Base-by-base conservation (phyloP, 2,113 vertebrate species). In the Empidonax traillii region DNA sequence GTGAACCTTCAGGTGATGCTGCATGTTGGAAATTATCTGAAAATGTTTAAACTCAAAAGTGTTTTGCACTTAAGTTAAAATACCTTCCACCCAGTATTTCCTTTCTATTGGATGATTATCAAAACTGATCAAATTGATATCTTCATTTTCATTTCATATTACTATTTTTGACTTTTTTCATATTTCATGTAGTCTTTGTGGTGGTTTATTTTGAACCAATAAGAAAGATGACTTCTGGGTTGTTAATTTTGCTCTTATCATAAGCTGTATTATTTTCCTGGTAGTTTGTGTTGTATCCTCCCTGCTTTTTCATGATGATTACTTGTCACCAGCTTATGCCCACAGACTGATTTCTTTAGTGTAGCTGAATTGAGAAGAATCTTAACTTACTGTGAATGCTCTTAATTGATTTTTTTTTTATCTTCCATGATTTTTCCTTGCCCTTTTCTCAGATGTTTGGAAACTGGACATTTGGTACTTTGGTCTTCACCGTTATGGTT, bases 401-500 rank as follows among this genome's bases (percentile, higher is more conserved):
- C 52, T 56, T 52, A 71, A 87, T 41, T 86, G 35, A 49, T 49
- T 84, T 23, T 5, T 58, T 59, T 92, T 73, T 68, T 62, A 19
- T 18, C 49, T 94, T 39, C 39, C 28, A 30, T 92, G 24, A 37
- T 89, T 84, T 90, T 65, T 89, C 53, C 76, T 75, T 93, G 35
- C 72, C 3, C 0, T 85, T 90, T 95, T 35, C 95, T n/a, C 91
- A 99, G 99, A 99, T 99, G 99, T 99, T 99, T 98, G 99, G 99
- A 68, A 99, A 99, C 98, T 99, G 99, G 99, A 99, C 99, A 2
- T 99, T 99, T 97, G 99, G 99, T 92, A 99, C 99, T 15, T 97
- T 99, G 97, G 99, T 99, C 88, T 99, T 99, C 96, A 99, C 99
- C 10, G 99, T 99, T 77, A 99, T 99, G 99, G 98, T 99, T 94